These are phyloP conservation scores for Nyctibius grandis DNA, from an alignment of 2,797 vertebrate species.

Conservation along the genomic window DNA sequence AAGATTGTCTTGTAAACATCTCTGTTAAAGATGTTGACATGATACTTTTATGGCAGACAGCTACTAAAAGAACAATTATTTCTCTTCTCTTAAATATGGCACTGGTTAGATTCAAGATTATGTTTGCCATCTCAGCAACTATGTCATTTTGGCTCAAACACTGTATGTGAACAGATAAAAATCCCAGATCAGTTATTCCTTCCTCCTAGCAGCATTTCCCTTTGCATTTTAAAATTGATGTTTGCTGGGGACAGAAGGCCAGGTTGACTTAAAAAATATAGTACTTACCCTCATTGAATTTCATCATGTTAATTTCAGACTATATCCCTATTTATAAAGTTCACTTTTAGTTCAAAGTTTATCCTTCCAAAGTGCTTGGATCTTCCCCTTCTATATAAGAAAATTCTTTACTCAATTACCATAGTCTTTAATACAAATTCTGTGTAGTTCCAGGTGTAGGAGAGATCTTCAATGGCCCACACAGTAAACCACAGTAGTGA, in stretches of 20 bases:
- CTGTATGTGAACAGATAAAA: neutral
- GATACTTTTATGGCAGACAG: neutral
- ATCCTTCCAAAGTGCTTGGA: neutral
- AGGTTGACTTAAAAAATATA: neutral
- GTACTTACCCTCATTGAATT: neutral
- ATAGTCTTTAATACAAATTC: neutral
- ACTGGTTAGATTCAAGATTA: neutral
- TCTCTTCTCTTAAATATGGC: neutral
- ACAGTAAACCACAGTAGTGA: no score
- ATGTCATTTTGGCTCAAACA: neutral
- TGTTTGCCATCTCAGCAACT: neutral
- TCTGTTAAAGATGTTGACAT: neutral
- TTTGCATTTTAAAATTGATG: neutral
- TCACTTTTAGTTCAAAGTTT: neutral
- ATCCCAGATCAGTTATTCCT: neutral
- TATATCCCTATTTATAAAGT: neutral
- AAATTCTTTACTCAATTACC: neutral
- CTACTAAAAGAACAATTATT: neutral
- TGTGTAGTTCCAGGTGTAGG: neutral
- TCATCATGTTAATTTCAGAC: neutral
- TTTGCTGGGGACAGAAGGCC: neutral
- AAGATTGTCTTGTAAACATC: neutral
- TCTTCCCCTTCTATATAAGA: neutral
- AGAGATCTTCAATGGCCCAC: accelerated
- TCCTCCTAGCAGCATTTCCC: neutral